Base-by-base conservation (phyloP, 2,797 vertebrate species). In the Lophotriccus pileatus region DNA sequence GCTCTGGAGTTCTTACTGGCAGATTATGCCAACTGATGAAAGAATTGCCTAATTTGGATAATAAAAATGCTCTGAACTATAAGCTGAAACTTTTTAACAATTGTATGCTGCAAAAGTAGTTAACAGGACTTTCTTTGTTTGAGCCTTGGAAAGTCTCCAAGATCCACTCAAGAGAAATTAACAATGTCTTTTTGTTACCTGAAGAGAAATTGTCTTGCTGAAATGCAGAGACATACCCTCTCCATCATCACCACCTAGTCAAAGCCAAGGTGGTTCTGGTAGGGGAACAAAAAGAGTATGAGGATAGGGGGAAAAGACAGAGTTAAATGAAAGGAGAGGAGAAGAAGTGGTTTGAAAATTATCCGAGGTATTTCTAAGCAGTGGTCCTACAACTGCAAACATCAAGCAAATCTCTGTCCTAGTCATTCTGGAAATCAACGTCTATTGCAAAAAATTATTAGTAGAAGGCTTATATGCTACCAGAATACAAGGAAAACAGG, bases 111-210 rank as follows among this genome's bases (percentile, higher is more conserved):
- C 80, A 79, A 84, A 97, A 97, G 94, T 97, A 97, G 89, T 95
- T 97, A 97, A 97, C 56, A 68, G 97, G 86, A 66, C 82, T 94
- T 91, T 83, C 91, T 97, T 96, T 97, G 44, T 97, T 76, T 95
- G 79, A 96, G 49, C 68, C 19, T 90, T 98, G 97, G 97, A 97
- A 96, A 93, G 24, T 49, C 56, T 97, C 97, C 96, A 97, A 95
- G 93, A 97, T 39, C 28, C 86, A 95, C 90, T 97, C 58, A 94
- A 97, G 90, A 78, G 91, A 97, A 98, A 97, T 97, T 95, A 97
- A 96, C 95, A 98, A 96, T 97, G 96, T 95, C 70, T 95, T 96
- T 96, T 95, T 94, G 94, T 96, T 97, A 95, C 91, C 91, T 95
- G 50, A 18, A 62, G 94, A 75, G 14, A 97, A 97, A 96, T 94